Conservation (phyloP, 2,888 invertebrate genomes). For the Drosophila diplacantha region DNA sequence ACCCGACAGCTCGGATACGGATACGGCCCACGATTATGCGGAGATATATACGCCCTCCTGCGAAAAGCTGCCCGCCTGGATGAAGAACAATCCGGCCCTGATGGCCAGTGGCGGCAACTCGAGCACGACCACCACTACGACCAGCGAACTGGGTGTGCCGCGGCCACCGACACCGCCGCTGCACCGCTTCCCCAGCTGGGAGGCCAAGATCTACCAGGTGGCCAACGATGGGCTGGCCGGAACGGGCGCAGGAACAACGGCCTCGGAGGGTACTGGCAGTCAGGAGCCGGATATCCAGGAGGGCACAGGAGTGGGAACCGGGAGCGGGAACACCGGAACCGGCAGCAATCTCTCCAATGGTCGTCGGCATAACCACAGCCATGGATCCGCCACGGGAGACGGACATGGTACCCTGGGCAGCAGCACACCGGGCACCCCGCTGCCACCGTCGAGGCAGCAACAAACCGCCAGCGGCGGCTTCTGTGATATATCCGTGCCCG, state of each 20-base stretch:
- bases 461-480: conserved; percentile 85
- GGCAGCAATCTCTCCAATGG: conserved; percentile 61
- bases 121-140: conserved; percentile 78
- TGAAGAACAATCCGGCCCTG: conserved; percentile 78
- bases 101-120: conserved; percentile 80
- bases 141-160: conserved; percentile 75
- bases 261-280: conserved; percentile 55
- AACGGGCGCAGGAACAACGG: conserved; percentile 32
- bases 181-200: conserved; percentile 95
- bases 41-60: conserved; percentile 95
- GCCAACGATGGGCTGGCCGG: conserved; percentile 80
- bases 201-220: conserved; percentile 96
- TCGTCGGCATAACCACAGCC: conserved; percentile 29
- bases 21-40: conserved; percentile 89
- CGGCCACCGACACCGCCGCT: conserved; percentile 93
- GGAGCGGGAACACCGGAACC: conserved; percentile 11
- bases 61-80: conserved; percentile 83
- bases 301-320: conserved; percentile 46
- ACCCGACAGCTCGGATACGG: conserved; percentile 81
- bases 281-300: conserved; percentile 56
- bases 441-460: conserved; percentile 75
- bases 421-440: conserved; percentile 72
- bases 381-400: conserved; percentile 47
- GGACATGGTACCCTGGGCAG: conserved; percentile 70
- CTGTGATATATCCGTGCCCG: conserved; percentile 94